Conservation (phyloP, 2,888 invertebrate genomes). For the Ophion obscuratus region DNA sequence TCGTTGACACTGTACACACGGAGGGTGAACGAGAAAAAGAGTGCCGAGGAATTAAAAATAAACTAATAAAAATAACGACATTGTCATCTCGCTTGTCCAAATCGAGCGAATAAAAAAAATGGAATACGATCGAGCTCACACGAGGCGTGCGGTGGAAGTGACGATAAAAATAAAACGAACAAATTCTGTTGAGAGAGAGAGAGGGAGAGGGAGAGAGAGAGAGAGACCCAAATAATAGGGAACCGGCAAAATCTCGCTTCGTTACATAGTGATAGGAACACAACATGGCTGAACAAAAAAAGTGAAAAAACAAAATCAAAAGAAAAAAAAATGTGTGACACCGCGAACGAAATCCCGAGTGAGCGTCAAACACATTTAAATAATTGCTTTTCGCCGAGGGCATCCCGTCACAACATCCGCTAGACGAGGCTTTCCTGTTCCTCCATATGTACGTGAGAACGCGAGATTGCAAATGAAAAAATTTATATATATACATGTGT, state of each 20-base stretch:
- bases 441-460: conserved; percentile 35
- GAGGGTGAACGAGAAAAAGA: conserved; percentile 18
- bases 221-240: conserved; percentile 39
- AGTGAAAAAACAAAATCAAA: conserved; percentile 4
- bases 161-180: conserved; percentile 49
- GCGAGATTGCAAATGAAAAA: conserved; percentile 33
- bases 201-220: background rate
- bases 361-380: conserved; percentile 63
- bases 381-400: conserved; percentile 65
- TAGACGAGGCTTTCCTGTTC: background rate
- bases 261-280: background rate
- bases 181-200: conserved; percentile 3
- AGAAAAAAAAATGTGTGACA: conserved; percentile 48
- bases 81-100: conserved; percentile 39
- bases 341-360: conserved; percentile 57
- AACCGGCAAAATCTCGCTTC: conserved; percentile 23
- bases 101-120: conserved; percentile 50
- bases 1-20: conserved; percentile 40
- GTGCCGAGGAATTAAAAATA: conserved; percentile 25
- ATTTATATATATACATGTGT: background rate
- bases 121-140: conserved; percentile 14
- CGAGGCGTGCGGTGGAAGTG: conserved; percentile 2
- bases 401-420: conserved; percentile 56
- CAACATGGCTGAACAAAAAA: background rate
- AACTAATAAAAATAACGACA: conserved; percentile 35